Conservation (phyloP, 2,888 invertebrate genomes). For the Pheosia tremula region DNA sequence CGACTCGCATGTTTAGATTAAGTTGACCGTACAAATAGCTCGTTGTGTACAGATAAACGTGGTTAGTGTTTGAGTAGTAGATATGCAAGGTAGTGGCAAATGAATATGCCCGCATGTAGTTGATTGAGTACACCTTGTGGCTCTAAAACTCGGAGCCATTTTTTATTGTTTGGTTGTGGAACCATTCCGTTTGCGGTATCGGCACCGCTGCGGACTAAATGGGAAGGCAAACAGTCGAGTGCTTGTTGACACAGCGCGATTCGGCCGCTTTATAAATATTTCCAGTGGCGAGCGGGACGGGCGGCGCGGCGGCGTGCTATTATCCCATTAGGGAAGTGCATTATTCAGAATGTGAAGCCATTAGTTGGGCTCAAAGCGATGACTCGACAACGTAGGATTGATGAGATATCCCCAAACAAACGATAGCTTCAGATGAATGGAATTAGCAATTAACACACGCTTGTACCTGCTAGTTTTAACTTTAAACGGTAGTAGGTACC, state of each 20-base stretch:
- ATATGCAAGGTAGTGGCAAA: constrained; percentile 11
- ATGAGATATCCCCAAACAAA: constrained; percentile 9
- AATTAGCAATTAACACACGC: too few relatives aligned
- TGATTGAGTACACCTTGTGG: constrained; percentile 10
- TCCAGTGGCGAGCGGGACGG: constrained; percentile 55
- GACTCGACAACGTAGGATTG: constrained; percentile 16
- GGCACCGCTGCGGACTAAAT: constrained; percentile 63
- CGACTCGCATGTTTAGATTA: neutral
- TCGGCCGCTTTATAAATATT: constrained; percentile 80
- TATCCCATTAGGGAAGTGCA: constrained; percentile 80
- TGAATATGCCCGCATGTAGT: constrained; percentile 17
- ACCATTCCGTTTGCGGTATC: constrained; percentile 54
- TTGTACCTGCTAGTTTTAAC: too few relatives aligned
- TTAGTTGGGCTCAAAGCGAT: constrained; percentile 50
- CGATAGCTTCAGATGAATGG: neutral
- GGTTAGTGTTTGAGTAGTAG: neutral
- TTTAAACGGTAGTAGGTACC: neutral
- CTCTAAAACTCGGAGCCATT: constrained; percentile 26
- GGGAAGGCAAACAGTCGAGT: constrained; percentile 71
- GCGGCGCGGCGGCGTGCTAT: constrained; percentile 62
- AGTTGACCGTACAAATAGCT: neutral
- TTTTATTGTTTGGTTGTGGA: constrained; percentile 30
- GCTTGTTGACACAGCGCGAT: constrained; percentile 74
- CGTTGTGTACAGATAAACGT: neutral
- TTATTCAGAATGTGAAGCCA: constrained; percentile 75